A percentile compares a stretch with the other conserved stretches of the same genome.
Conservation (phyloP, 2,888 invertebrate genomes). For the Caenorhabditis sp. region DNA sequence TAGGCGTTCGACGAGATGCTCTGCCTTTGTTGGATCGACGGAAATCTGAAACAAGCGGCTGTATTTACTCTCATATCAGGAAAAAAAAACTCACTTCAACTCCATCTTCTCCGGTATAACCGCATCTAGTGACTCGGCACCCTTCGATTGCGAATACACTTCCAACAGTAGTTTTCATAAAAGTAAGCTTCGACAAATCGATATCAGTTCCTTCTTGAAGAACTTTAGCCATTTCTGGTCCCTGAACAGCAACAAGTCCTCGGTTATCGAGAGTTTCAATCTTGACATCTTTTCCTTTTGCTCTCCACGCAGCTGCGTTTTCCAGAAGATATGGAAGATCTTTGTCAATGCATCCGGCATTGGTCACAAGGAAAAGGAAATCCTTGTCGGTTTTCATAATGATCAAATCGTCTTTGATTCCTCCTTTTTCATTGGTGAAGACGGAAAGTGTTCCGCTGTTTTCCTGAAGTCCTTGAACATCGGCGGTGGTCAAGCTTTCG, state of each 20-base stretch:
- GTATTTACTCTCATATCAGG: no score
- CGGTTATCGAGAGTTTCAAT: slow-evolving; percentile 88
- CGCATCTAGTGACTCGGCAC: slow-evolving; percentile 89
- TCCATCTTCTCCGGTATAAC: slow-evolving; percentile 99
- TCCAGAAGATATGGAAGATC: slow-evolving; percentile 85
- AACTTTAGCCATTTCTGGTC: slow-evolving; percentile 84
- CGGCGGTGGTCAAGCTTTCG: slow-evolving; percentile 82
- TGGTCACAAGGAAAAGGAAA: slow-evolving; percentile 93
- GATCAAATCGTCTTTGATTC: slow-evolving; percentile 96
- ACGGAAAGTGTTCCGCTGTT: slow-evolving; percentile 90
- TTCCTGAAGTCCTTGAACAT: slow-evolving; percentile 86
- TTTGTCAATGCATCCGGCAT: slow-evolving; percentile 91
- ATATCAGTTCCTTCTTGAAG: slow-evolving; percentile 87
- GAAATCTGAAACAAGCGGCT: slow-evolving; percentile 71
- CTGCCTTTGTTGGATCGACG: slow-evolving; percentile 85
- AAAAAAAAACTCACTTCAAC: slow-evolving; percentile 88
- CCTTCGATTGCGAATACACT: slow-evolving; percentile 81
- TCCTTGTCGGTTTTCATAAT: slow-evolving; percentile 90
- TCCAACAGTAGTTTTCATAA: slow-evolving; percentile 90
- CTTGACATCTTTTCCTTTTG: slow-evolving; percentile 86
- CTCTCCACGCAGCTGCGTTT: slow-evolving; percentile 81
- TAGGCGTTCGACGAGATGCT: slow-evolving; percentile 88
- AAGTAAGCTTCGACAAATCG: slow-evolving; percentile 88
- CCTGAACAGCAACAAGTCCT: slow-evolving; percentile 86
- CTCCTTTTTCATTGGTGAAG: slow-evolving; percentile 86